Evolutionary conservation across 2,888 invertebrate species (phyloP).

Genomic region (Pycnomerus fuliginosus): DNA sequence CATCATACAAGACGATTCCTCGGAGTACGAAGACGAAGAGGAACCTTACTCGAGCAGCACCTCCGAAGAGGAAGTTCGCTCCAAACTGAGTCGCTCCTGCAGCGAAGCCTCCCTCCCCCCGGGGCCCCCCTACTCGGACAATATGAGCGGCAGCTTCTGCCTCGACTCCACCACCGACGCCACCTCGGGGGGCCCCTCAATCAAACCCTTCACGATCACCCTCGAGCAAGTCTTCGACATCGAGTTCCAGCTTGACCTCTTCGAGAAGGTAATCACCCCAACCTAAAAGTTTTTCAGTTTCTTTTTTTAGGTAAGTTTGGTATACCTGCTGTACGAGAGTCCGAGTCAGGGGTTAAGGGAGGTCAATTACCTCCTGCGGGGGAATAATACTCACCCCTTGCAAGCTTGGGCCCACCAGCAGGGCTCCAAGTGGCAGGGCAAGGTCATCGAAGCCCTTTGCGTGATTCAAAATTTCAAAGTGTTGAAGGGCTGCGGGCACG

Average conservation of each 20-base stretch:
- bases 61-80: neutral
- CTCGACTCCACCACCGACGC: constrained; percentile 3
- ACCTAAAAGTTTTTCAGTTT: neutral
- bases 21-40: constrained; percentile 2
- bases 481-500: constrained; percentile 34
- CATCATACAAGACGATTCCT: neutral
- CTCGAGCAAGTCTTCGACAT: constrained; percentile 33
- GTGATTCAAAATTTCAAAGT: constrained; percentile 52
- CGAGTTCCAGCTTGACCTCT: constrained; percentile 52
- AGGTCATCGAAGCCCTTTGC: constrained; percentile 56
- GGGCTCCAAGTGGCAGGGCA: constrained; percentile 50
- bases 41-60: neutral
- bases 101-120: too few species aligned
- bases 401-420: constrained; percentile 37
- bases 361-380: constrained; percentile 27
- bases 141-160: neutral
- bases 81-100: too few species aligned
- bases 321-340: constrained; percentile 45
- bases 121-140: neutral
- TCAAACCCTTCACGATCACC: neutral
- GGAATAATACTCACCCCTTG: constrained; percentile 32
- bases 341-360: constrained; percentile 32
- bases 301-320: constrained; percentile 40
- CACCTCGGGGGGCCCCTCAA: neutral
- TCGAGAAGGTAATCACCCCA: constrained; percentile 49